phyloP scores from a whole-genome alignment of 92 coral and sea anemone species.

The Umimayanthus chanpuru region DNA sequence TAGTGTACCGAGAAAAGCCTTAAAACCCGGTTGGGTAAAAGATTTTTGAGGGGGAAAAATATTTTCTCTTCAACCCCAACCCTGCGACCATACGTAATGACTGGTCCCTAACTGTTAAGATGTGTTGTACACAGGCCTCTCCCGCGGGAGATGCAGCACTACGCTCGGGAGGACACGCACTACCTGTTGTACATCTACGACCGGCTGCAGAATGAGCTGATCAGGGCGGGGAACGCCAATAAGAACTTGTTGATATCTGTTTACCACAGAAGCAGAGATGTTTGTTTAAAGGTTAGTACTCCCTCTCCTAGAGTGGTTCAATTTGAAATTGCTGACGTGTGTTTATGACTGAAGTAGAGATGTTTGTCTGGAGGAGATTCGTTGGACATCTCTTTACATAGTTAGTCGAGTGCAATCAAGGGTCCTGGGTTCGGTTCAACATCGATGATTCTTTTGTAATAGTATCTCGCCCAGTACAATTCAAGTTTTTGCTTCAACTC shows the following conservation, averaged over 20 bases:
- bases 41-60: no score
- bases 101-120: neutral
- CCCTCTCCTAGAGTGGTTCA: neutral
- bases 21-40: no score
- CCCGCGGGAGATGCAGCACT: conserved; percentile 88
- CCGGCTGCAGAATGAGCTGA: conserved; percentile 86
- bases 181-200: conserved; percentile 90
- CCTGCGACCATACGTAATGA: no score
- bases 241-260: conserved; percentile 88
- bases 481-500: neutral
- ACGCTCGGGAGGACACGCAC: conserved; percentile 96
- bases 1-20: no score
- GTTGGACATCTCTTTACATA: no score
- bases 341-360: neutral
- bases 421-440: no score
- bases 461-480: no score
- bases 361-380: neutral
- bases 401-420: no score
- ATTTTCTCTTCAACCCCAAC: no score
- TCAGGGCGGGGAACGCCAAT: conserved; percentile 78
- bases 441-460: conserved; percentile 71
- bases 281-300: conserved; percentile 74
- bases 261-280: conserved; percentile 74
- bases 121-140: conserved; percentile 67
- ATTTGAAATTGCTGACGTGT: neutral